Conservation (phyloP, 2,113 vertebrate species). For the Chrysochloris asiatica region DNA sequence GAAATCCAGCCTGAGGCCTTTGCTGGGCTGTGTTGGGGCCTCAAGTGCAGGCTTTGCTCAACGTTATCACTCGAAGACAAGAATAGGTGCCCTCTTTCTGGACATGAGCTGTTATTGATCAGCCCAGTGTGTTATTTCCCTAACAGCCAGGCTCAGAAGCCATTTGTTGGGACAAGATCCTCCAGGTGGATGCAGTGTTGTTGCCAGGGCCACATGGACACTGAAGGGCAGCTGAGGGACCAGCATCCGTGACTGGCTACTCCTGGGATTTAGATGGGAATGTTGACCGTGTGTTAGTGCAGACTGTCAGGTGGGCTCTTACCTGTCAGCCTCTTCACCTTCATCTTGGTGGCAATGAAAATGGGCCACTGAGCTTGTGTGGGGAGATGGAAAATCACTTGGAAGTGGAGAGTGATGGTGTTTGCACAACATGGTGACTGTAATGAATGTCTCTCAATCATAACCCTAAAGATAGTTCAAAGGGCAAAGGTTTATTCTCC, state of each 20-base stretch:
- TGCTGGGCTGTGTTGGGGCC: neutral
- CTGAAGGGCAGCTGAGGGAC: neutral
- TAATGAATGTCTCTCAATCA: no score
- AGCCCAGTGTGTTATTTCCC: no score
- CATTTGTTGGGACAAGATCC: no score
- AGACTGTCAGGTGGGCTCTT: neutral
- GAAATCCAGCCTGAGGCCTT: rapidly evolving
- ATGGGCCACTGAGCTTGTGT: neutral
- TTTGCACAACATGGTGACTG: no score
- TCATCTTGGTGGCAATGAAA: neutral
- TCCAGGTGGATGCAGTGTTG: neutral
- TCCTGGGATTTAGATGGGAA: neutral
- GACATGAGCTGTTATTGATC: no score
- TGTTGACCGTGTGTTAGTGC: neutral
- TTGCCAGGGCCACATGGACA: neutral
- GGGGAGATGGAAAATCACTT: neutral
- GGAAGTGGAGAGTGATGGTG: neutral
- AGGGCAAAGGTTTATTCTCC: neutral
- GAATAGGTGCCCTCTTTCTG: no score
- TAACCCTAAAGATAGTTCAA: no score
- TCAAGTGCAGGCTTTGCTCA: no score
- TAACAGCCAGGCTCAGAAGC: no score
- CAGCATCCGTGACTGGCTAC: no score
- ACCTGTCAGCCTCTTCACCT: no score
- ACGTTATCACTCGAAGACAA: no score